Conservation (phyloP, 2,113 vertebrate genomes). For the Dipodomys stephensi region DNA sequence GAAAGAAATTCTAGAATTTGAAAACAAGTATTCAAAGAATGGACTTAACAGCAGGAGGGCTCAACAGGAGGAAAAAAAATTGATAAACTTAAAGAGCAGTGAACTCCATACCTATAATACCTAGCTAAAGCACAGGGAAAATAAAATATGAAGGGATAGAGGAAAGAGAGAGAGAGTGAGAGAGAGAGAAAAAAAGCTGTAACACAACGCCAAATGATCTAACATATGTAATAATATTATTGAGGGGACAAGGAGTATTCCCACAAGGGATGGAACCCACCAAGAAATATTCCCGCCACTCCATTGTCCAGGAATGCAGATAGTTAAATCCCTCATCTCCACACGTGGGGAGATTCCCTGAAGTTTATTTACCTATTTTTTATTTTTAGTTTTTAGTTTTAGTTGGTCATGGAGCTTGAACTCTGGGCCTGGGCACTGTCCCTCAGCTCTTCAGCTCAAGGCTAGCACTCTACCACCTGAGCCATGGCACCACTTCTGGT, state of each 20-base stretch:
- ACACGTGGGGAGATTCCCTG: background rate
- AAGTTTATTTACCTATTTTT: too few relatives aligned
- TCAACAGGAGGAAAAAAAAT: background rate
- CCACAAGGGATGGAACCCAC: background rate
- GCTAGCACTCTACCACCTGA: too few relatives aligned
- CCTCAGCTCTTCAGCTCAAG: too few relatives aligned
- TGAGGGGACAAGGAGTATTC: background rate
- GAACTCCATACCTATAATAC: background rate
- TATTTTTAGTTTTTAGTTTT: too few relatives aligned
- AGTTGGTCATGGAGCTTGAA: too few relatives aligned
- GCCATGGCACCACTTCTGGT: too few relatives aligned
- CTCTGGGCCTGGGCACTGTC: too few relatives aligned
- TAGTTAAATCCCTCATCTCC: background rate
- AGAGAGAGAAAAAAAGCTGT: rapidly evolving
- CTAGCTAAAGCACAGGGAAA: background rate
- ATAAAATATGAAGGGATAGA: background rate
- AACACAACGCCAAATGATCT: background rate
- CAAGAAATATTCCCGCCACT: too few relatives aligned
- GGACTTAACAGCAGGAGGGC: background rate
- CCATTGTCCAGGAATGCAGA: background rate
- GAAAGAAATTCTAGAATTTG: slow-evolving; percentile 20
- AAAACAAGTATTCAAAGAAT: background rate
- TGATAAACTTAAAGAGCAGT: background rate
- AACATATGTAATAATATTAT: background rate
- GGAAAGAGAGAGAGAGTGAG: background rate